Percentiles rank a stretch among this genome's conserved stretches.
Conservation (phyloP, 2,113 vertebrate species). For the Haliaeetus leucogaster region DNA sequence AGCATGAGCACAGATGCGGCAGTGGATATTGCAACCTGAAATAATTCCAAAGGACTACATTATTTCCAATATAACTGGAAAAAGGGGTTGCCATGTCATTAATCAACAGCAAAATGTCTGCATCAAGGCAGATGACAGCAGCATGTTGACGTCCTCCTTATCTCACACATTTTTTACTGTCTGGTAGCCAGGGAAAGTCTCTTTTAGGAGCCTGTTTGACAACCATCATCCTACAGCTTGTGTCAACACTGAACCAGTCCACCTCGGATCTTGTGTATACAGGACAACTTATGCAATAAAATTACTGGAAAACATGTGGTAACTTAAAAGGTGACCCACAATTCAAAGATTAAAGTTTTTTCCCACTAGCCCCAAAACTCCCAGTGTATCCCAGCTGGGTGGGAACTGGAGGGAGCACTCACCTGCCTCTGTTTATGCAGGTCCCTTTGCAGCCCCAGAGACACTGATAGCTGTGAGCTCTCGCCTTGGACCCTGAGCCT, state of each 20-base stretch:
- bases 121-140: background rate
- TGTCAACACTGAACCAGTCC: background rate
- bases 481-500: fast-evolving
- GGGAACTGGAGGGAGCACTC: no score
- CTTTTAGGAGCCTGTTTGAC: background rate
- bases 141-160: background rate
- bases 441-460: background rate
- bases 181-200: background rate
- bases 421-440: background rate
- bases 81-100: background rate
- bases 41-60: background rate
- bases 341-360: background rate
- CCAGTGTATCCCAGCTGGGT: fast-evolving
- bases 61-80: background rate
- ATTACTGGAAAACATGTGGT: fast-evolving
- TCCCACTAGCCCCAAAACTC: background rate
- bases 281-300: background rate
- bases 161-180: background rate
- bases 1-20: background rate
- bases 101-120: background rate
- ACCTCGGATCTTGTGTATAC: background rate
- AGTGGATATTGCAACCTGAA: background rate
- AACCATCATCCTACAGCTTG: fast-evolving
- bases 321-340: background rate
- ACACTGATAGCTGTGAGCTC: fast-evolving